Evolutionary conservation across 2,113 vertebrate species (phyloP).

Genomic region (Dolichotis patagonum): DNA sequence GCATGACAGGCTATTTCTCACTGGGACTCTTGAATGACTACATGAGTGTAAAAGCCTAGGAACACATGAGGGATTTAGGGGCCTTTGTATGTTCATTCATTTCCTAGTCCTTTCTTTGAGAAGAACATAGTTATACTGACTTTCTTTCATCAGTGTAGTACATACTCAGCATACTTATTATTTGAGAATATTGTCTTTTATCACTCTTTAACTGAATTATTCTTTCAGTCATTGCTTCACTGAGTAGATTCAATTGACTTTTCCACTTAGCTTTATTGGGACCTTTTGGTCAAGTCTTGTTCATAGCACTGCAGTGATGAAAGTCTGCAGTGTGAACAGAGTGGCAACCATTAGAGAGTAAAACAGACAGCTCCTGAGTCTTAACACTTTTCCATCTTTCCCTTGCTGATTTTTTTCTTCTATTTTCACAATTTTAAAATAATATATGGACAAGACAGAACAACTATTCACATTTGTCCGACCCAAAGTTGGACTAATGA

Average conservation of each 20-base stretch:
- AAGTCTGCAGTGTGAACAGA: constrained; percentile 31
- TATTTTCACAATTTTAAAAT: constrained; percentile 8
- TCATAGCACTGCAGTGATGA: constrained; percentile 54
- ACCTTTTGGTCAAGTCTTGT: not conserved
- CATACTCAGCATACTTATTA: not conserved
- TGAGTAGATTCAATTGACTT: not conserved
- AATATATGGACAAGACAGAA: not conserved
- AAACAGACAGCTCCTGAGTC: not conserved
- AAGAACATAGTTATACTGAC: not conserved
- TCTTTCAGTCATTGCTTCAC: not conserved
- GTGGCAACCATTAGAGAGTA: not conserved
- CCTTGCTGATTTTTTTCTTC: not conserved
- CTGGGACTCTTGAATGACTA: not conserved
- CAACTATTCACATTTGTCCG: not conserved
- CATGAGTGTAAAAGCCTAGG: not conserved
- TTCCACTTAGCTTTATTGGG: not conserved
- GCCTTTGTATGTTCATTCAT: not conserved
- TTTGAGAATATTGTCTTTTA: constrained; percentile 10
- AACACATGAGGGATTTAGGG: not conserved
- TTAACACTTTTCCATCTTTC: not conserved
- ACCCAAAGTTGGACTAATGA: constrained; percentile 12
- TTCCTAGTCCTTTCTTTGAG: not conserved
- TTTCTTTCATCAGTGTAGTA: not conserved
- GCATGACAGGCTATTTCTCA: not conserved
- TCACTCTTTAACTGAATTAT: not conserved